Evolutionary conservation across 2,113 vertebrate genomes (phyloP).

Genomic region (Todiramphus saurophagus): DNA sequence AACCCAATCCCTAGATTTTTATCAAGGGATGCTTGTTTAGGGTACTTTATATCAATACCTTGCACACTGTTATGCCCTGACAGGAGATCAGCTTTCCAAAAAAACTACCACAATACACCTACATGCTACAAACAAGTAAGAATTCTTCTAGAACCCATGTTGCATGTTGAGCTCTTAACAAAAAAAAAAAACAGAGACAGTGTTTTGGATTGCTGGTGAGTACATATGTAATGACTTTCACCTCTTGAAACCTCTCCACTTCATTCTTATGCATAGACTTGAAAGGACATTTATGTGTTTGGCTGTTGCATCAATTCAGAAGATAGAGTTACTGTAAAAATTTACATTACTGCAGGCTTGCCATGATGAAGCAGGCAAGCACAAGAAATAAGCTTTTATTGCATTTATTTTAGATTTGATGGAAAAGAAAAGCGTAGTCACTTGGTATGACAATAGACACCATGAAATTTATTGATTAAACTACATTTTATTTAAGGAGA

Average conservation of each 20-base stretch:
- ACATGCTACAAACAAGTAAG: neutral
- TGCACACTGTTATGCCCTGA: neutral
- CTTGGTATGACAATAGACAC: neutral
- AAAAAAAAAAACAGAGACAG: neutral
- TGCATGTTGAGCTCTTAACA: neutral
- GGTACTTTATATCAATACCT: neutral
- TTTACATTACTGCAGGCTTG: slow-evolving; percentile 15
- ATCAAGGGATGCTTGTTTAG: neutral
- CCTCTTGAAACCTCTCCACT: neutral
- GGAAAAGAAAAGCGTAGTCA: neutral
- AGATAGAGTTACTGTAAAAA: slow-evolving; percentile 27
- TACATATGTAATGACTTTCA: neutral
- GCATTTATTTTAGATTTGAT: slow-evolving; percentile 24
- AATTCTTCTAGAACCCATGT: neutral
- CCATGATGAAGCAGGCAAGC: slow-evolving; percentile 1
- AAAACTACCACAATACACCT: neutral
- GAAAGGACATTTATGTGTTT: slow-evolving; percentile 17
- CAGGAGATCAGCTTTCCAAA: neutral
- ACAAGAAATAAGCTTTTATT: slow-evolving; percentile 12
- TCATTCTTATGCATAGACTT: slow-evolving; percentile 52
- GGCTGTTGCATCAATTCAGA: slow-evolving; percentile 37
- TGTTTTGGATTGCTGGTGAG: neutral
- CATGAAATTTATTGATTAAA: slow-evolving; percentile 14
- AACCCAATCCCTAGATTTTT: neutral
- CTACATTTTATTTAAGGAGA: neutral